These are phyloP conservation scores for Aromia moschata DNA, from an alignment of 2,888 invertebrate genomes.

Conservation along the genomic window DNA sequence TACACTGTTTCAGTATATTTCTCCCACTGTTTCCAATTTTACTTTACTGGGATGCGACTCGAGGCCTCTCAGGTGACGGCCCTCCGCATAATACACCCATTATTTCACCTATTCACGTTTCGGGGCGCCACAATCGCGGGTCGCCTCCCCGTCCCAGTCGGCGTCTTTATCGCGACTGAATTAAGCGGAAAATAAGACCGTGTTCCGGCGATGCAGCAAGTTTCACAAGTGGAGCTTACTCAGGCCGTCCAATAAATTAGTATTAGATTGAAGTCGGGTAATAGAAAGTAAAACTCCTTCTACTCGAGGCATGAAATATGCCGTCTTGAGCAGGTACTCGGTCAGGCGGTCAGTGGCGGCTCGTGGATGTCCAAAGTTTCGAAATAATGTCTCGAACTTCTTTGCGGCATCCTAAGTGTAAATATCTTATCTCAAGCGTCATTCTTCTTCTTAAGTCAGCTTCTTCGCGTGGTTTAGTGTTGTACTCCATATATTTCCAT, in stretches of 20 bases:
- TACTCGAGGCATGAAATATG: slow-evolving; percentile 23
- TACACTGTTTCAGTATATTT: too few relatives aligned
- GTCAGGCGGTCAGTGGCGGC: slow-evolving; percentile 6
- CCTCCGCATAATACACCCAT: too few relatives aligned
- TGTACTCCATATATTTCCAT: too few relatives aligned
- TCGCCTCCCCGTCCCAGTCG: not conserved
- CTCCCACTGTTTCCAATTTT: too few relatives aligned
- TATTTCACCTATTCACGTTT: not conserved
- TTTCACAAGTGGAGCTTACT: slow-evolving; percentile 28
- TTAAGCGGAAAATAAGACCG: not conserved
- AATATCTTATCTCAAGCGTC: too few relatives aligned
- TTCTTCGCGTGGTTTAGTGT: too few relatives aligned
- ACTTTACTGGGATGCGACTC: too few relatives aligned
- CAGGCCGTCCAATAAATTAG: slow-evolving; percentile 23
- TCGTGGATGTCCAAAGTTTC: too few relatives aligned
- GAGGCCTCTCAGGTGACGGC: too few relatives aligned
- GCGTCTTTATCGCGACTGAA: not conserved
- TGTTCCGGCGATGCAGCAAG: slow-evolving; percentile 37
- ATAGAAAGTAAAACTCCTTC: slow-evolving; percentile 27
- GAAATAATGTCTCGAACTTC: too few relatives aligned
- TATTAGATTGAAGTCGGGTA: slow-evolving; percentile 26
- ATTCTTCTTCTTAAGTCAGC: too few relatives aligned
- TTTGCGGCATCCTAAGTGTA: too few relatives aligned
- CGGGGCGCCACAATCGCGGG: slow-evolving; percentile 1
- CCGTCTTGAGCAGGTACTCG: slow-evolving; percentile 9